Percentiles rank a stretch among this genome's conserved stretches.
phyloP scores from a whole-genome alignment of 2,113 vertebrate genomes.

The Nibea coibor region DNA sequence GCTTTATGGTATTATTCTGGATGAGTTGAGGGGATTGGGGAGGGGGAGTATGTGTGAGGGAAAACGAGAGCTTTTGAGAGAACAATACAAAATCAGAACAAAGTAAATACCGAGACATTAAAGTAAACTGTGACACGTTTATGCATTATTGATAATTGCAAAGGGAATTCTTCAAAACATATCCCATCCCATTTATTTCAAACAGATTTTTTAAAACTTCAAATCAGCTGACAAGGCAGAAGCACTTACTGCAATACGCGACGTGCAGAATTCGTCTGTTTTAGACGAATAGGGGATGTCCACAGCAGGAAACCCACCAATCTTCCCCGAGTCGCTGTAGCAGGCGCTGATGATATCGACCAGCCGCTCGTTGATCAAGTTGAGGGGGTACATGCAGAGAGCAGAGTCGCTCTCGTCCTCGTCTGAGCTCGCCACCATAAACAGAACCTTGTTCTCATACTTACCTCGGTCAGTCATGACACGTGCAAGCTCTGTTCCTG shows the following conservation, averaged over 20 bases:
- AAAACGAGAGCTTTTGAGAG: conserved; percentile 25
- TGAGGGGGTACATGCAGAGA: conserved; percentile 91
- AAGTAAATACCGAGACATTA: conserved; percentile 36
- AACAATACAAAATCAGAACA: conserved; percentile 26
- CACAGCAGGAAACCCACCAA: conserved; percentile 76
- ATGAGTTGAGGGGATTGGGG: conserved; percentile 30
- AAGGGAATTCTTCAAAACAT: conserved; percentile 17
- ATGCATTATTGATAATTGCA: conserved; percentile 32
- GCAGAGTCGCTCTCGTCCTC: conserved; percentile 80
- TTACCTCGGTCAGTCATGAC: conserved; percentile 69
- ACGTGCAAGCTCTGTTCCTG: conserved; percentile 82
- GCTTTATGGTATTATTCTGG: conserved; percentile 2
- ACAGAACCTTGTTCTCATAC: conserved; percentile 84
- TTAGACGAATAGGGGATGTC: conserved; percentile 88
- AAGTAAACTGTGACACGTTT: conserved; percentile 37
- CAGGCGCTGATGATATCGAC: conserved; percentile 87
- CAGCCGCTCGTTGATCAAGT: conserved; percentile 86
- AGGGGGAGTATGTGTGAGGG: conserved; percentile 8
- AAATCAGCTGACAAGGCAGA: conserved; percentile 11
- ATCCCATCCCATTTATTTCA: conserved; percentile 1
- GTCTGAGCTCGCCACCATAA: conserved; percentile 88
- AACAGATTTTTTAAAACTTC: not conserved
- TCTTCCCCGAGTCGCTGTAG: conserved; percentile 83
- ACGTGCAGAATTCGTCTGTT: conserved; percentile 64
- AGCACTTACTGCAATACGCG: conserved; percentile 69